These are phyloP conservation scores for Podarcis cretensis DNA, from an alignment of 2,113 vertebrate genomes.

Conservation along the genomic window DNA sequence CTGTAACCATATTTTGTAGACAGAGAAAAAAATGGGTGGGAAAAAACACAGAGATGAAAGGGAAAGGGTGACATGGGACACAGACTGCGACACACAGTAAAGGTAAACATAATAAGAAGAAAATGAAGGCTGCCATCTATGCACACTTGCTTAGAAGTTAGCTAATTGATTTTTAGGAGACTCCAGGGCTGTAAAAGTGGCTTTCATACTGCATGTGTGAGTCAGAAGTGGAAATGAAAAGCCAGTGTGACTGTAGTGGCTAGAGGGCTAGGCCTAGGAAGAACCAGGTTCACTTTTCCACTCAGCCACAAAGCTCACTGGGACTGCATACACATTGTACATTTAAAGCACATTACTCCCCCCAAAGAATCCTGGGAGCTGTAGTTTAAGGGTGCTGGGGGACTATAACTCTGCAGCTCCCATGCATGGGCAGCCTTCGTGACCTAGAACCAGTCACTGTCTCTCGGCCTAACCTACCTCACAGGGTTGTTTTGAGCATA, in stretches of 20 bases:
- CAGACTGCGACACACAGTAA: background rate
- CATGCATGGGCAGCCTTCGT: background rate
- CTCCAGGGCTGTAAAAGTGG: background rate
- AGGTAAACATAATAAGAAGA: background rate
- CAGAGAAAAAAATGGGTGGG: background rate
- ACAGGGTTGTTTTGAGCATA: background rate
- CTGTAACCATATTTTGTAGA: background rate
- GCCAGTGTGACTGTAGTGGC: background rate
- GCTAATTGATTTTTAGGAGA: background rate
- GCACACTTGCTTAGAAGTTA: background rate
- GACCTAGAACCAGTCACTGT: background rate
- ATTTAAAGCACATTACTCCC: too few relatives aligned
- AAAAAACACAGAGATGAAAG: background rate
- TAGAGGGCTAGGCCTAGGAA: background rate
- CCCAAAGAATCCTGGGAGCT: too few relatives aligned
- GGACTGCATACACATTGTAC: background rate
- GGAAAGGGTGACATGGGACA: too few relatives aligned
- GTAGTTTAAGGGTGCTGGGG: too few relatives aligned
- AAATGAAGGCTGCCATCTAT: background rate
- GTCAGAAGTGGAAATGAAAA: background rate
- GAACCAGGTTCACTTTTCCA: background rate
- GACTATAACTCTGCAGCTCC: too few relatives aligned
- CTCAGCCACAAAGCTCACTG: background rate
- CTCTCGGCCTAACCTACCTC: background rate
- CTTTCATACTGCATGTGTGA: background rate